phyloP scores from a whole-genome alignment of 1,140 invertebrate species.

The Pantala flavescens region DNA sequence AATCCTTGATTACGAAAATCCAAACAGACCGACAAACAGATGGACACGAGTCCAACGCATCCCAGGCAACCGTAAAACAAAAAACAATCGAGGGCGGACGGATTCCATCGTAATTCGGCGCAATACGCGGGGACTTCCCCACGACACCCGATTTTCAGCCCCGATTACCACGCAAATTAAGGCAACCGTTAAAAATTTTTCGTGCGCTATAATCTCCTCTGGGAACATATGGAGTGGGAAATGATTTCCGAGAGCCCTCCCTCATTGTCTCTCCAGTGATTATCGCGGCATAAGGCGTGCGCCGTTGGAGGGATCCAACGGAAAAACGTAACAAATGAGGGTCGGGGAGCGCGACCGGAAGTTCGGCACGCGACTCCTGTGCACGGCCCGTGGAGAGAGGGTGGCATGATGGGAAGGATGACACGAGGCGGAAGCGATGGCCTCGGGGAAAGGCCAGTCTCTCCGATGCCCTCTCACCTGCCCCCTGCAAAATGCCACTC shows the following conservation, averaged over 20 bases:
- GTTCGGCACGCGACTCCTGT: neutral
- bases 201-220: neutral
- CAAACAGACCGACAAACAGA: no score
- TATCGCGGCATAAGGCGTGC: neutral
- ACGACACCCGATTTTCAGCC: neutral
- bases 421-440: neutral
- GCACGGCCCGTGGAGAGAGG: neutral
- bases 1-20: no score
- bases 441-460: neutral
- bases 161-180: neutral
- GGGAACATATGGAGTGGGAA: neutral
- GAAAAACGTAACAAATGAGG: neutral
- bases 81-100: no score
- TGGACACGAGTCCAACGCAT: no score
- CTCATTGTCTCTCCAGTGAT: neutral
- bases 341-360: neutral
- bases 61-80: no score
- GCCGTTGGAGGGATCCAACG: neutral
- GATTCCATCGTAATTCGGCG: no score
- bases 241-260: neutral
- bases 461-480: neutral
- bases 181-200: neutral
- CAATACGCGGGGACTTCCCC: no score
- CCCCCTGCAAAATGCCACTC: neutral
- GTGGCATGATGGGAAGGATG: neutral